Base-by-base conservation (phyloP, 2,888 invertebrate genomes). In the Strigamia maritima region DNA sequence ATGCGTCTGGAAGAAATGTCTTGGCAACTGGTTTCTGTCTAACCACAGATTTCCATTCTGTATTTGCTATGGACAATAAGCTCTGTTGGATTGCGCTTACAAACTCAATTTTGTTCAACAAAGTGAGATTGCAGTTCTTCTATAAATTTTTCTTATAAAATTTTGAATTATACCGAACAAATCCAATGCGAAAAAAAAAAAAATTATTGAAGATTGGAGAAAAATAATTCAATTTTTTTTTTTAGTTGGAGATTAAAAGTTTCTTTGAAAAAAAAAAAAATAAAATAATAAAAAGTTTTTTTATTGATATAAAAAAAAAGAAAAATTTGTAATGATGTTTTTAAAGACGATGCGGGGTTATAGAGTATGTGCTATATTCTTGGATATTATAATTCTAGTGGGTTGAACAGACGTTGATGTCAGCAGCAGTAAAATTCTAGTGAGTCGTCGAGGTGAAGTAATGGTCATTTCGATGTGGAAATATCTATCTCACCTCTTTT, bases 401-500 rank as follows among this genome's bases (percentile, higher is more conserved):
- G 54, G 16, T 19, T 14, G 54, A 54, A 54, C 54, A 54, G 54
- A 54, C 54, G 54, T 54, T 8, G 16, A 19, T 54, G 54, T 54
- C 54, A 54, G 54, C 54, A 54, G 54, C 54, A 54, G 54, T 54
- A 54, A 54, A 54, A 54, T 54, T 54, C 19, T 8, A 19, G 54
- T 19, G 54, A 54, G 7, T 54, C 19, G 54, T n/a, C n/a, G 54
- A 54, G 54, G 54, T 54, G 54, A 54, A 54, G 54, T 54, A 19
- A 54, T 54, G 54, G 54, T 19, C 54, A 54, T 54, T 54, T 54
- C 19, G 54, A 54, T 54, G 54, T 54, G 54, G 54, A 54, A 54
- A 54, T 54, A 54, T 54, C 54, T 54, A 54, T 54, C 54, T 54
- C 54, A 54, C 54, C 54, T 54, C 54, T 54, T 22, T 54, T 54